Conservation (phyloP, 1,140 invertebrate species). For the Yoshiicerus persimilis region DNA sequence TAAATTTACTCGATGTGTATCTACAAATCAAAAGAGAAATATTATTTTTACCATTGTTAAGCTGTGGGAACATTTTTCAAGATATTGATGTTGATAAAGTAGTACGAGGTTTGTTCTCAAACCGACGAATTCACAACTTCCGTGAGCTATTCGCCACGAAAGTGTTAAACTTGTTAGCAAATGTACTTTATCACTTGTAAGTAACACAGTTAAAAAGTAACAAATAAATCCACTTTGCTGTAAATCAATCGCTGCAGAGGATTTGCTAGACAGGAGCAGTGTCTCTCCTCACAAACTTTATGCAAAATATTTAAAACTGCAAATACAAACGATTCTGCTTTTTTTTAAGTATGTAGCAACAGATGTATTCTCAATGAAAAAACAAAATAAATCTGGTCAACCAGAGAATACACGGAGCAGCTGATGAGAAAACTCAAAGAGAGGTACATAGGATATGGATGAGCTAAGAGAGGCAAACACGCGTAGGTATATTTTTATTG, state of each 20-base stretch:
- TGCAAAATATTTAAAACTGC: not conserved
- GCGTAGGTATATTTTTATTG: not conserved
- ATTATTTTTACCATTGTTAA: not conserved
- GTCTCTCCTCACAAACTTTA: not conserved
- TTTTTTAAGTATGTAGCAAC: not conserved
- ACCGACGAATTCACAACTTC: not conserved
- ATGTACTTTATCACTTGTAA: not conserved
- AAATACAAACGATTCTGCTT: too few relatives aligned
- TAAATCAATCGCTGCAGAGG: not conserved
- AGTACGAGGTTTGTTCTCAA: not conserved
- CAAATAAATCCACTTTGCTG: not conserved
- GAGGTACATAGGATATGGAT: not conserved
- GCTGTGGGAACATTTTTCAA: not conserved
- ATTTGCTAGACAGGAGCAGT: not conserved
- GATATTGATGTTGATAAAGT: not conserved
- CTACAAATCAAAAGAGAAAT: not conserved
- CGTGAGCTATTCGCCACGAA: not conserved
- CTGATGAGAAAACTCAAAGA: not conserved
- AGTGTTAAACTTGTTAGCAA: not conserved
- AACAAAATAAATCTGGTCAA: not conserved
- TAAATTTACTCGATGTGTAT: too few relatives aligned
- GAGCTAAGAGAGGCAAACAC: not conserved
- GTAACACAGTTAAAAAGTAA: not conserved
- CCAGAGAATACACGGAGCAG: not conserved
- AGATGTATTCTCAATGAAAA: not conserved